phyloP scores from a whole-genome alignment of 2,797 vertebrate species.

The Phrynocephalus guinanensis region DNA sequence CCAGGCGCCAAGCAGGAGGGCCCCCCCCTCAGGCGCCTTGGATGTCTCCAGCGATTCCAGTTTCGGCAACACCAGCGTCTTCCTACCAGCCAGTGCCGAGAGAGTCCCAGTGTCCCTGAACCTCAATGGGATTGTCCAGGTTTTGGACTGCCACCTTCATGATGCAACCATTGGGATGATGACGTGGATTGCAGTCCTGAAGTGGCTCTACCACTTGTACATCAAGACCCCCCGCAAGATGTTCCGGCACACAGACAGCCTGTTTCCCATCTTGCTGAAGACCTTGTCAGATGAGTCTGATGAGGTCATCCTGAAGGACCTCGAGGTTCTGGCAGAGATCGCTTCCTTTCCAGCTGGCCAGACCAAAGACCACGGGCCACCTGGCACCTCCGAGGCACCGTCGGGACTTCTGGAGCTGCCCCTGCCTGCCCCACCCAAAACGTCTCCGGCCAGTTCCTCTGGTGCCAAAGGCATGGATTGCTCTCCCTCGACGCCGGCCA shows the following conservation, averaged over 20 bases:
- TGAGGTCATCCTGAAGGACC: conserved; percentile 96
- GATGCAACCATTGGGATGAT: conserved; percentile 95
- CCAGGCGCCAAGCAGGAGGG: no score
- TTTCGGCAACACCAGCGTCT: no score
- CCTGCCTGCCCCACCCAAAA: conserved; percentile 77
- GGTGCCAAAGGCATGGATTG: conserved; percentile 84
- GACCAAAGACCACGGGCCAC: conserved; percentile 77
- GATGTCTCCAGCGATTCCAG: no score
- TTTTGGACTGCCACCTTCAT: conserved; percentile 92
- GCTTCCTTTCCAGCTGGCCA: conserved; percentile 97
- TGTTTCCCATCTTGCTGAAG: conserved; percentile 95
- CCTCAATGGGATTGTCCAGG: conserved; percentile 96
- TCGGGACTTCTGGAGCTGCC: conserved; percentile 82
- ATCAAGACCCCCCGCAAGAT: conserved; percentile 99
- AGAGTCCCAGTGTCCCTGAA: conserved; percentile 88
- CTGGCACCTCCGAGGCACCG: conserved; percentile 73
- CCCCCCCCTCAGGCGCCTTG: no score
- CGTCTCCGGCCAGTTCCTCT: conserved; percentile 73
- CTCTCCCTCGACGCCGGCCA: conserved; percentile 94
- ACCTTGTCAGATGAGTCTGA: conserved; percentile 96
- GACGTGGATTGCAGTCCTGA: conserved; percentile 96
- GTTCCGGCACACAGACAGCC: conserved; percentile 96
- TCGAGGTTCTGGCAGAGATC: conserved; percentile 96
- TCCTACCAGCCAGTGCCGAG: conserved; percentile 80
- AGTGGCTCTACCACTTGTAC: conserved; percentile 98